Base-by-base conservation (phyloP, 2,113 vertebrate species). In the Lipotes vexillifer region DNA sequence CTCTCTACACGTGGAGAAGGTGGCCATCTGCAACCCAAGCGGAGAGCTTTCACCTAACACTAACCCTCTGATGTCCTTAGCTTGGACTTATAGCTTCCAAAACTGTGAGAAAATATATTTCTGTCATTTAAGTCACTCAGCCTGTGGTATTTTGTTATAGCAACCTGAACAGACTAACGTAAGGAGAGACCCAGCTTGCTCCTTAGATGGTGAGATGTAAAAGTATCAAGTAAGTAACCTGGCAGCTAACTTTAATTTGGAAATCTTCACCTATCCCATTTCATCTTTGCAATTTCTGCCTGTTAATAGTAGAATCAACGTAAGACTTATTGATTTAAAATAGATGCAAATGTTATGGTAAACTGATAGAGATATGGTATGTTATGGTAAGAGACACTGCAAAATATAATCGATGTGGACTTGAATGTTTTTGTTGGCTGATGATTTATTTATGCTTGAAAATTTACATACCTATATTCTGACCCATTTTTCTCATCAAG, bases 381-480 rank as follows among this genome's bases (percentile, higher is more conserved):
- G 44, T 46, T 46, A 46, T 46, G 44, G 9, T 46, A n/a, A 93
- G 88, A 57, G 36, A 25, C 17, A 23, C 66, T 77, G 20, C 1
- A 78, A 93, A 96, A 52, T 89, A 44, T 61, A 90, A 88, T 92
- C 25, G 4, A 83, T 4, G 3, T 82, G 33, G 13, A 33, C 46
- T 65, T 77, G 31, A 29, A 57, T 74, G 15, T 81, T 94, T 96
- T 86, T 72, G 31, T 94, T 92, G 95, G 81, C 55, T 92, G 82
- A 95, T 63, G 25, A 93, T 18, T 97, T 93, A 88, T 81, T 95
- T 92, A 95, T 83, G 52, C 41, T 87, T 68, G 46, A 93, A 86
- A 89, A 75, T 96, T 69, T 88, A 44, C 41, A 41, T 92, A 71
- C 59, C 72, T 81, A 75, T 90, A 93, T 94, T 93, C 61, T 88